These are phyloP conservation scores for Parazoanthus darwini DNA, from an alignment of 92 coral and sea anemone genomes.

Conservation along the genomic window DNA sequence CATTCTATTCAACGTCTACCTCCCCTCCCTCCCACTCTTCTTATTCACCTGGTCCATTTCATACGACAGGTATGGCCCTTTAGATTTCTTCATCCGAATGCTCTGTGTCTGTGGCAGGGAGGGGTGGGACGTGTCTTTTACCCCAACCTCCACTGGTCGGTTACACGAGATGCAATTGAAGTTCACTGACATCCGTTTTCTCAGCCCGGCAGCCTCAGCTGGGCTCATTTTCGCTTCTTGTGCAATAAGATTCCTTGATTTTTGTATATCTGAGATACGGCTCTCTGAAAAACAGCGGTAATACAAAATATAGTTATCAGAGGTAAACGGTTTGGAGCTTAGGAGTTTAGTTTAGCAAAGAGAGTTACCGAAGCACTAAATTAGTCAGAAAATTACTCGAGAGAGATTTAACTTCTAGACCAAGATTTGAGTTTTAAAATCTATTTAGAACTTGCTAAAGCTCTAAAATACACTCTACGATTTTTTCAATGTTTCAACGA, in stretches of 20 bases:
- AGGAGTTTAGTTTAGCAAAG: too few relatives aligned
- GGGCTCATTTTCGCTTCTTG: constrained; percentile 92
- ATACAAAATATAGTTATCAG: neutral
- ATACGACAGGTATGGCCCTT: constrained; percentile 82
- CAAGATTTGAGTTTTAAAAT: too few relatives aligned
- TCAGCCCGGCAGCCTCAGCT: constrained; percentile 91
- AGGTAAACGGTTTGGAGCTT: too few relatives aligned
- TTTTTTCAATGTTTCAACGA: too few relatives aligned
- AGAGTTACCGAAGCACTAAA: neutral
- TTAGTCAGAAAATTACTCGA: too few relatives aligned
- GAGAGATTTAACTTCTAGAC: too few relatives aligned
- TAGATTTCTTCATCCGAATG: constrained; percentile 74
- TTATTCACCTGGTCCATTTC: constrained; percentile 89
- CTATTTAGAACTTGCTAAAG: too few relatives aligned
- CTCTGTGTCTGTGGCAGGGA: constrained; percentile 77
- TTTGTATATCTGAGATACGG: constrained; percentile 93
- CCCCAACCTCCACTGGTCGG: constrained; percentile 84
- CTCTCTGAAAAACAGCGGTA: constrained; percentile 54
- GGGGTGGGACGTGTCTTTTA: constrained; percentile 57
- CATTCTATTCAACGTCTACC: neutral
- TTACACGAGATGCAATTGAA: constrained; percentile 95
- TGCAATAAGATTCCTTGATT: constrained; percentile 85
- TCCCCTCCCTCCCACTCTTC: neutral
- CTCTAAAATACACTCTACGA: too few relatives aligned
- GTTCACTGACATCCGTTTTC: constrained; percentile 76